phyloP scores from a whole-genome alignment of 2,113 vertebrate genomes.

The Nerophis lumbriciformis region DNA sequence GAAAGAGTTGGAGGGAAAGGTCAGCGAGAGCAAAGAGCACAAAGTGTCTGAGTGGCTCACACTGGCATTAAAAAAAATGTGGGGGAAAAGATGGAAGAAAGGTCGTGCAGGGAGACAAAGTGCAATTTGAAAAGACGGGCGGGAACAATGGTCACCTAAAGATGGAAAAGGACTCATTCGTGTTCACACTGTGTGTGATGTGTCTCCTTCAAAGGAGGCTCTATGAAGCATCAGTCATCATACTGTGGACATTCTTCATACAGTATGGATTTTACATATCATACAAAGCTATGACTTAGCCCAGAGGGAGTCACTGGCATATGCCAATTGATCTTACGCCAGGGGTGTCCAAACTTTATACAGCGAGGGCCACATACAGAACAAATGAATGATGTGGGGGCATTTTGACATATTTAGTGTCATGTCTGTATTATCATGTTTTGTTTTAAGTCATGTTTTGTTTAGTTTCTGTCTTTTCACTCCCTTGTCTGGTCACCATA shows the following conservation, averaged over 20 bases:
- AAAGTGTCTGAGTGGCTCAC: conserved; percentile 3
- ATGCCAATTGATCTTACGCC: too few relatives aligned
- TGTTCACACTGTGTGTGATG: neutral
- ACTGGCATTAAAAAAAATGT: neutral
- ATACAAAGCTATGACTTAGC: too few relatives aligned
- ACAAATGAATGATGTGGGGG: too few relatives aligned
- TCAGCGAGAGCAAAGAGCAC: conserved; percentile 9
- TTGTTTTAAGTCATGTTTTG: too few relatives aligned
- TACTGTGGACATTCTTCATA: neutral
- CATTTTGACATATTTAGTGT: too few relatives aligned
- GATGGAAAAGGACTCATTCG: neutral
- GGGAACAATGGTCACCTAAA: neutral
- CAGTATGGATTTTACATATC: too few relatives aligned
- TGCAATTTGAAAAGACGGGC: neutral
- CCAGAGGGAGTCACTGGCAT: too few relatives aligned
- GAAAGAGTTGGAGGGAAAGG: conserved; percentile 6
- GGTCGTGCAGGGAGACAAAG: neutral
- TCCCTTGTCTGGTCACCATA: too few relatives aligned
- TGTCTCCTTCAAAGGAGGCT: neutral
- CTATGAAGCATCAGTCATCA: neutral
- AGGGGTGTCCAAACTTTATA: too few relatives aligned
- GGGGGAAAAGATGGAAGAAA: conserved; percentile 1
- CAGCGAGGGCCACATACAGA: too few relatives aligned
- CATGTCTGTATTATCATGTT: too few relatives aligned
- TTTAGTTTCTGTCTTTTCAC: too few relatives aligned